Conservation (phyloP, 2,113 vertebrate species). For the Conger conger region DNA sequence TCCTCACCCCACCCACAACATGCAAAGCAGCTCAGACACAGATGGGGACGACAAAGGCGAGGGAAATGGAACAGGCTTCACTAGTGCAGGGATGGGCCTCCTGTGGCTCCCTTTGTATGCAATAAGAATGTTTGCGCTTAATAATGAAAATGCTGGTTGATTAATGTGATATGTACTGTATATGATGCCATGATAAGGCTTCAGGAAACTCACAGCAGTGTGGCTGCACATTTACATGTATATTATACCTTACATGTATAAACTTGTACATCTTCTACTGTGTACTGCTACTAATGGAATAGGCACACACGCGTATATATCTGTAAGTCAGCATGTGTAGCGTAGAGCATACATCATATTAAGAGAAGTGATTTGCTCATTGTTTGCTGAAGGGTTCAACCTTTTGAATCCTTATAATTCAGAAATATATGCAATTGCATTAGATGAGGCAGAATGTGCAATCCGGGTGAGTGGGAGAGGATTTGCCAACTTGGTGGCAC, state of each 20-base stretch:
- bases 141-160: not conserved
- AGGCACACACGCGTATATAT: too few species aligned
- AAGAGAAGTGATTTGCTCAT: too few species aligned
- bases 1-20: not conserved
- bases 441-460: not conserved
- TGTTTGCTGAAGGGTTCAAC: too few species aligned
- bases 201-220: not conserved
- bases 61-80: not conserved
- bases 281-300: too few species aligned
- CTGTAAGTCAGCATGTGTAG: too few species aligned
- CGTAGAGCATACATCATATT: too few species aligned
- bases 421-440: not conserved
- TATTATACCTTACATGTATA: too few species aligned
- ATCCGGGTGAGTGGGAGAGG: not conserved
- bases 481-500: not conserved
- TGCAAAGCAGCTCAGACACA: not conserved
- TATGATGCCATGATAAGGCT: not conserved
- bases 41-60: not conserved
- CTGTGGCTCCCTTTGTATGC: not conserved
- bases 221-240: not conserved
- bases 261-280: too few species aligned
- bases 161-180: not conserved
- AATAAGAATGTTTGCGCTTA: not conserved
- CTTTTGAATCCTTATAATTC: not conserved
- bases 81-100: not conserved